Conservation (phyloP, 2,888 invertebrate species). For the Drosophila prostipennis region DNA sequence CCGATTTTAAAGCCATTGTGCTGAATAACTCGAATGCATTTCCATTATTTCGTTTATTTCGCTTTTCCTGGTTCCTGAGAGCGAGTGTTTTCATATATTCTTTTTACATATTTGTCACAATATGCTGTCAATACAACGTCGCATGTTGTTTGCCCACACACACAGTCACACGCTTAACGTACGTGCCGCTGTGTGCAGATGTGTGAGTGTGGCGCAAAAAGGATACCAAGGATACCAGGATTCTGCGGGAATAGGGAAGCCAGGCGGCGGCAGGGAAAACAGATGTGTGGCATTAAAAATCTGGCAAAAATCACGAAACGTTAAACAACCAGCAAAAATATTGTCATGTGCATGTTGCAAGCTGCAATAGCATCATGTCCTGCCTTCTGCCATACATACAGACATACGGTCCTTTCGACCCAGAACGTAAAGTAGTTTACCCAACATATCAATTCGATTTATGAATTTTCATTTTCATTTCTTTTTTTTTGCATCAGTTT, state of each 20-base stretch:
- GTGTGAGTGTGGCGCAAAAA: slow-evolving; percentile 3
- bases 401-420: slow-evolving; percentile 7
- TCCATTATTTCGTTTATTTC: slow-evolving; percentile 27
- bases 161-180: slow-evolving; percentile 29
- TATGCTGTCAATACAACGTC: slow-evolving; percentile 74
- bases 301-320: slow-evolving; percentile 78
- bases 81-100: slow-evolving; percentile 27
- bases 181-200: slow-evolving; percentile 60
- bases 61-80: slow-evolving; percentile 4
- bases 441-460: slow-evolving; percentile 75
- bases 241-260: slow-evolving; percentile 42
- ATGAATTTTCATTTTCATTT: slow-evolving; percentile 43
- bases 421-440: slow-evolving; percentile 63
- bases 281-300: slow-evolving; percentile 67
- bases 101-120: slow-evolving; percentile 76
- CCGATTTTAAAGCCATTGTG: slow-evolving; percentile 27
- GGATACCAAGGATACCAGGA: slow-evolving; percentile 50
- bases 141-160: slow-evolving; percentile 67
- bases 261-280: slow-evolving; percentile 25
- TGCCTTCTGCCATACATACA: slow-evolving; percentile 12
- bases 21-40: slow-evolving; percentile 15
- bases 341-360: slow-evolving; percentile 66
- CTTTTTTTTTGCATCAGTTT: slow-evolving; percentile 4
- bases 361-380: slow-evolving; percentile 40
- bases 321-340: slow-evolving; percentile 74